phyloP scores from a whole-genome alignment of 2,113 vertebrate species.

The Catharus fuscescens region DNA sequence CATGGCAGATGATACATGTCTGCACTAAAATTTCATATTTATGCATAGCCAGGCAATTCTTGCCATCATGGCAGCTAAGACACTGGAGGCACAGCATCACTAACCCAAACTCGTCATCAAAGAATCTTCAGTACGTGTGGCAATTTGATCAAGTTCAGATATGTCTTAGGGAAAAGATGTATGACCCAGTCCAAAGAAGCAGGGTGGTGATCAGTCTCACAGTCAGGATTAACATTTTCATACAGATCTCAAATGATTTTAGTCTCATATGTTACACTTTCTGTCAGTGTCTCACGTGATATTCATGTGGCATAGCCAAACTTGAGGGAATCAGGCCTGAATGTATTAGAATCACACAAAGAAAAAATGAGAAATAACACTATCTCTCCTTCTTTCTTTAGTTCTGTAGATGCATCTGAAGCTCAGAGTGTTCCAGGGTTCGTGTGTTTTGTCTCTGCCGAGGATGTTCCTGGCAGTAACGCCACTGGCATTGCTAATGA shows the following conservation, averaged over 20 bases:
- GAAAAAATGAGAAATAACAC: background rate
- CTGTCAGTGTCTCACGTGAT: background rate
- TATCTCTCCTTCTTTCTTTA: conserved; percentile 41
- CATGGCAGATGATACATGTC: accelerated
- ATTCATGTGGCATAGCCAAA: background rate
- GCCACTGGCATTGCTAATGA: conserved; percentile 80
- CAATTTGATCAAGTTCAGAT: background rate
- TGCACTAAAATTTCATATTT: background rate
- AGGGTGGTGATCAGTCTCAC: background rate
- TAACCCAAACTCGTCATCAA: background rate
- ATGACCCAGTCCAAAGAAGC: background rate
- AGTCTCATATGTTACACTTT: background rate
- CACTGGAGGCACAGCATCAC: background rate
- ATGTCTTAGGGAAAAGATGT: background rate
- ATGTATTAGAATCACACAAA: background rate
- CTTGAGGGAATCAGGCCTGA: background rate
- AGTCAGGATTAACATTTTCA: background rate
- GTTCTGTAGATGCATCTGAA: conserved; percentile 82
- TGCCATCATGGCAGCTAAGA: background rate
- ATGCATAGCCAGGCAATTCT: background rate
- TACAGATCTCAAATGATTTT: background rate
- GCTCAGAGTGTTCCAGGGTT: conserved; percentile 85
- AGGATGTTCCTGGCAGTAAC: conserved; percentile 89
- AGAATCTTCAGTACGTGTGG: background rate
- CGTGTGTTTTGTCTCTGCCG: conserved; percentile 81